Base-by-base conservation (phyloP, 2,888 invertebrate species). In the Lysandra bellargus region DNA sequence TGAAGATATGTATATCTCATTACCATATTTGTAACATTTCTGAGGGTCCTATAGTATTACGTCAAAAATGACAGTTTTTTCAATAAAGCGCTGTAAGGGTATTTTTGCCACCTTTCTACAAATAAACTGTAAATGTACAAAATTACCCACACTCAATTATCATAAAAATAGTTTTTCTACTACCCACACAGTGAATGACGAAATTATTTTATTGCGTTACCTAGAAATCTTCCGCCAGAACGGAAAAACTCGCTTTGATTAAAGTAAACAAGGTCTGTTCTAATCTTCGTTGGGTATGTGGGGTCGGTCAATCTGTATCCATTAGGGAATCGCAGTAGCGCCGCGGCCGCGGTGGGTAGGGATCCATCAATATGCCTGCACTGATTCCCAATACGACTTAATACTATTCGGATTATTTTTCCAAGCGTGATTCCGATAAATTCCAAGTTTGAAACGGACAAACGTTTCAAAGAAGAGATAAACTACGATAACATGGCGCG, bases 351-450 rank as follows among this genome's bases (percentile, higher is more conserved):
- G 72, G 69, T 69, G 79, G 76, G 7, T 30, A 44, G 75, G 84
- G 89, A 57, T 87, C 90, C 84, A 81, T 30, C 80, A 86, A 87
- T 80, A 83, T 80, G 74, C 80, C 81, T 79, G 80, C 82, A 81
- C 79, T 81, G 81, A 81, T 82, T 82, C 80, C 78, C 44, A 72
- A 80, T 78, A 78, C 79, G 80, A 79, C 75, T 75, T 74, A 79
- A 80, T 79, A 79, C 74, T 57, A 80, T 79, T 81, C 79, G 73
- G 73, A 80, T 80, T 81, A 80, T 80, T 79, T 81, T 79, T 60
- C 78, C 73, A 33, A 40, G 57, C 79, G 78, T 69, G 60, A 60
- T 12, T 17, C 53, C 5, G 75, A 76, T 76, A 33, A 57, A 76
- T 76, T 57, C 49, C 49, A 2, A 49, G 49, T 49, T 49, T 2